Conservation (phyloP, 2,113 vertebrate genomes). For the Damaliscus lunatus region DNA sequence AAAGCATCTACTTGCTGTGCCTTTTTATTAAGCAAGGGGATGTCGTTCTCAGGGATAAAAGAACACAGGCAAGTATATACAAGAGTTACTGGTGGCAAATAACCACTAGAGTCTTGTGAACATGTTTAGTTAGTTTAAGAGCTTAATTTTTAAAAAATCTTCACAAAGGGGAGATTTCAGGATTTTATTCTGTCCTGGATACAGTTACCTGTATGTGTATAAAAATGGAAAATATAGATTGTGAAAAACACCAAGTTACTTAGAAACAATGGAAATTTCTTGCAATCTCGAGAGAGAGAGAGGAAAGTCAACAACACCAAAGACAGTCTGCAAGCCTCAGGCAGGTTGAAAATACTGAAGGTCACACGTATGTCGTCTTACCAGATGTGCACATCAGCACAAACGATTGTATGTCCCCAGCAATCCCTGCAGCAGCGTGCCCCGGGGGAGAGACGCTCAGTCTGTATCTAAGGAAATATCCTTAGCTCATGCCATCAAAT, state of each 20-base stretch:
- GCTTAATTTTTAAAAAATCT: not conserved
- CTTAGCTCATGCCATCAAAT: not conserved
- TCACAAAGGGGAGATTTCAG: not conserved
- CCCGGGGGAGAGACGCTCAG: not conserved
- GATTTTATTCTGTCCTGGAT: not conserved
- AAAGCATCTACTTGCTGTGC: not conserved
- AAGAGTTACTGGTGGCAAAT: not conserved
- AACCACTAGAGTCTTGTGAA: not conserved
- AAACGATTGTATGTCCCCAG: accelerated
- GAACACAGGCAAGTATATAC: not conserved
- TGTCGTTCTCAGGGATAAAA: not conserved
- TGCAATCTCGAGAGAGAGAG: not conserved
- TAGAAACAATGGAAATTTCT: slow-evolving; percentile 14
- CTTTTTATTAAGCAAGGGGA: not conserved
- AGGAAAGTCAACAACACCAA: not conserved
- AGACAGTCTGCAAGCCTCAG: not conserved
- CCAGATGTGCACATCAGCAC: not conserved
- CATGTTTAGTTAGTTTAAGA: not conserved
- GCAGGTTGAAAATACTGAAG: not conserved
- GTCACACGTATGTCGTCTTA: not conserved
- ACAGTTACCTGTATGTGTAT: not conserved
- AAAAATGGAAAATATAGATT: slow-evolving; percentile 4
- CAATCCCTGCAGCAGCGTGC: not conserved
- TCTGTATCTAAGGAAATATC: not conserved
- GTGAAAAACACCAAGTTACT: not conserved